Evolutionary conservation across 1,140 invertebrate genomes (phyloP).

Genomic region (Himalopsyche phryganea): DNA sequence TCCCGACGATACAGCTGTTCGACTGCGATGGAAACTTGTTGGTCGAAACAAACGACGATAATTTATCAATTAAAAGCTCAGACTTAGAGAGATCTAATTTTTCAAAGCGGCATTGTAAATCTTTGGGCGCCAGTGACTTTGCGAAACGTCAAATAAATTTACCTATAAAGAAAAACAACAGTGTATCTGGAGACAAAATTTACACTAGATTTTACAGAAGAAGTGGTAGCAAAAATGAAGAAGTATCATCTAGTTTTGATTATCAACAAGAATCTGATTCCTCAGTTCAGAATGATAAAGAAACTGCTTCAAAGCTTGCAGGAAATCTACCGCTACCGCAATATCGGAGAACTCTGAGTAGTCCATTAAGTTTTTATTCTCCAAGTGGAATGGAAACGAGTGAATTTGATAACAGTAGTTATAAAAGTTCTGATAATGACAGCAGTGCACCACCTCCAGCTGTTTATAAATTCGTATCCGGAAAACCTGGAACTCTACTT

Average conservation of each 20-base stretch:
- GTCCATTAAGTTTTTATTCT: constrained; percentile 21
- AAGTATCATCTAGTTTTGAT: constrained; percentile 3
- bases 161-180: constrained; percentile 44
- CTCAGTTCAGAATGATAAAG: constrained; percentile 1
- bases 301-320: neutral
- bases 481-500: constrained; percentile 31
- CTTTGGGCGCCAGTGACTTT: constrained; percentile 41
- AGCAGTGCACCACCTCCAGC: constrained; percentile 36
- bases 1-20: constrained; percentile 52
- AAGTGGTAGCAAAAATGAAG: constrained; percentile 10
- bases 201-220: constrained; percentile 45
- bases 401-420: constrained; percentile 46
- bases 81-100: constrained; percentile 29
- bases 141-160: constrained; percentile 36
- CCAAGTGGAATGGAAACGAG: constrained; percentile 34
- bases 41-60: constrained; percentile 52
- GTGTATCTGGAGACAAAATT: constrained; percentile 45
- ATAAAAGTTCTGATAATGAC: constrained; percentile 54
- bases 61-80: constrained; percentile 49
- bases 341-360: constrained; percentile 18
- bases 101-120: constrained; percentile 35
- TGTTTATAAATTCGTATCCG: constrained; percentile 20
- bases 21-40: constrained; percentile 52
- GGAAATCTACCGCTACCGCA: constrained; percentile 5
- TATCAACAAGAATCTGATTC: neutral